A percentile compares a stretch with the other conserved stretches of the same genome.
These are phyloP conservation scores for Polydrusus pterygomalis DNA, from an alignment of 2,888 invertebrate genomes.

Conservation along the genomic window DNA sequence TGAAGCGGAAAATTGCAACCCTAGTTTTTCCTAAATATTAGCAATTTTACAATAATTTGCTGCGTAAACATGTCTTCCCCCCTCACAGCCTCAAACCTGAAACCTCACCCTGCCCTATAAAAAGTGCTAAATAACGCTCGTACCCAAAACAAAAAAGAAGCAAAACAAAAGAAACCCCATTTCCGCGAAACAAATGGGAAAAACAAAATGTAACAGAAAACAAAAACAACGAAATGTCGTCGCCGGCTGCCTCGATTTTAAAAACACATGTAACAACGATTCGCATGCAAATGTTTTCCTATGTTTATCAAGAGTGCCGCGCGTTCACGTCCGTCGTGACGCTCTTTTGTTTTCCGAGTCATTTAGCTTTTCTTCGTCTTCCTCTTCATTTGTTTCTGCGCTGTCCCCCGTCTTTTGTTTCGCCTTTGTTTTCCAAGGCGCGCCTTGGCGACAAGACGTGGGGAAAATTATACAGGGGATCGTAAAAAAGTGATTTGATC, in stretches of 20 bases:
- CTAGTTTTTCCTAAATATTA: too few species aligned
- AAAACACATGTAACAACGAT: constrained; percentile 68
- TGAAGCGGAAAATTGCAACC: too few species aligned
- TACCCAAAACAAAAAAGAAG: constrained; percentile 8
- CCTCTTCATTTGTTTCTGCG: constrained; percentile 69
- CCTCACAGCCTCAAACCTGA: too few species aligned
- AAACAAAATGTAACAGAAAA: constrained; percentile 47
- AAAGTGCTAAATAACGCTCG: not conserved
- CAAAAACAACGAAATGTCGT: constrained; percentile 46
- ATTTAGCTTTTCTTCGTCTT: constrained; percentile 71
- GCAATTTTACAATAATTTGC: too few species aligned
- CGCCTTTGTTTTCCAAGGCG: constrained; percentile 40
- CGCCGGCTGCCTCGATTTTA: constrained; percentile 56
- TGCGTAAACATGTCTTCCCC: too few species aligned
- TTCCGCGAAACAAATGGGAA: constrained; percentile 35
- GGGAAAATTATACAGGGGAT: constrained; percentile 27
- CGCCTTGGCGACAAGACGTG: constrained; percentile 40
- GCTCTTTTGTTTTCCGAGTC: constrained; percentile 70
- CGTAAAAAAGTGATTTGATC: constrained; percentile 17
- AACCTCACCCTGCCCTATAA: too few species aligned
- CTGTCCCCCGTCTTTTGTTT: constrained; percentile 66
- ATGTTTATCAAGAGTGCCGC: constrained; percentile 70
- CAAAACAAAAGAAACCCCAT: constrained; percentile 16
- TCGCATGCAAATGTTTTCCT: constrained; percentile 71
- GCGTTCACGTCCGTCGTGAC: constrained; percentile 66